Evolutionary conservation across 2,888 invertebrate genomes (phyloP).

Genomic region (Seira ritae): DNA sequence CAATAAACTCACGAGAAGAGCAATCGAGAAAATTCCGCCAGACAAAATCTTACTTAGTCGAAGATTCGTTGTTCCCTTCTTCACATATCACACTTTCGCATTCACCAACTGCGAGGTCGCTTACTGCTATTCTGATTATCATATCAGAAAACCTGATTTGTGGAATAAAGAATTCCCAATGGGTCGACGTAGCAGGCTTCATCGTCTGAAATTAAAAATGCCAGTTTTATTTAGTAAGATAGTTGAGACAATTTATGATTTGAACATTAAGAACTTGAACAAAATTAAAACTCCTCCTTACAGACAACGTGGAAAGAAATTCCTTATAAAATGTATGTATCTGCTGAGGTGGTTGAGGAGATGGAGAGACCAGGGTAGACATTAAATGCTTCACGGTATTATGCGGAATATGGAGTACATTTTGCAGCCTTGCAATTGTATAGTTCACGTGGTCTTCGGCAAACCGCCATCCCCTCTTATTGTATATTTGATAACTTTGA

Average conservation of each 20-base stretch:
- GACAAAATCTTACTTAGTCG: constrained; percentile 15
- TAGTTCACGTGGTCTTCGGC: constrained; percentile 97
- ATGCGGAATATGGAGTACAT: constrained; percentile 77
- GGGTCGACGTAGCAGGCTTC: not conserved
- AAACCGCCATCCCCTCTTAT: constrained; percentile 89
- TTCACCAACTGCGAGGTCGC: constrained; percentile 63
- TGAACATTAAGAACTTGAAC: too few relatives aligned
- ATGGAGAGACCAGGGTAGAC: constrained; percentile 82
- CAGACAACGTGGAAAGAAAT: constrained; percentile 57
- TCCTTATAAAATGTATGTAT: constrained; percentile 67
- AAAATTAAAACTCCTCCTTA: constrained; percentile 39
- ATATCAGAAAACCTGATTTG: constrained; percentile 57
- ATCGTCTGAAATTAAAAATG: constrained; percentile 15
- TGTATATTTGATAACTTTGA: constrained; percentile 90
- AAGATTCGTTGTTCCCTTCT: not conserved
- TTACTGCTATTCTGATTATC: constrained; percentile 61
- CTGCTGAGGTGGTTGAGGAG: constrained; percentile 73
- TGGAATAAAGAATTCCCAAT: constrained; percentile 65
- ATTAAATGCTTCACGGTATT: constrained; percentile 62
- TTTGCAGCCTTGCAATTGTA: constrained; percentile 92
- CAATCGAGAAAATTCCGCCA: too few relatives aligned
- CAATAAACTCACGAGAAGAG: too few relatives aligned
- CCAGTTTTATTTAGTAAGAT: too few relatives aligned
- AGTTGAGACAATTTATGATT: too few relatives aligned
- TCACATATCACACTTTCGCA: not conserved